Base-by-base conservation (phyloP, 2,113 vertebrate species). In the Furnarius figulus region DNA sequence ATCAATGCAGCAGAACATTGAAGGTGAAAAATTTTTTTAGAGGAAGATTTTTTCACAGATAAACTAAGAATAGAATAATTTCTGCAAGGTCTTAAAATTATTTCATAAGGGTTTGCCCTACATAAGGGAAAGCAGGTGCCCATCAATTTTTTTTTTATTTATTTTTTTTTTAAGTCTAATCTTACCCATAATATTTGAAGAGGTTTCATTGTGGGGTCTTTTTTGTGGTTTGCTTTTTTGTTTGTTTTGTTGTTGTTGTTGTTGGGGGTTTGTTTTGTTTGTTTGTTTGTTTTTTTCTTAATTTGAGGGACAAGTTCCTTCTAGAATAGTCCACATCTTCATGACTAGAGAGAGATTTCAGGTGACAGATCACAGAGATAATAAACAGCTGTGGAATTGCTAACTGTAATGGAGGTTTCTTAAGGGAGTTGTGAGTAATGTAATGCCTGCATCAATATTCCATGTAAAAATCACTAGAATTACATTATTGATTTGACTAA, bases 401-500 rank as follows among this genome's bases (percentile, higher is more conserved):
- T 72, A 76, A 87, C 23, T 62, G 19, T 53, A 87, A 70, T 31
- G 31, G 25, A 70, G 31, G 42, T 89, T 82, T 90, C 66, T 76
- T 66, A 79, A 89, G 46, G 63, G 55, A 78, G 17, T 44, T 89
- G 76, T 56, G 72, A 93, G 33, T 78, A 85, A 87, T 17, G 11
- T 65, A 94, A 87, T 62, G n/a, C 24, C 63, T 73, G 71, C 67
- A 72, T 76, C 81, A 55, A 87, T 75, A 85, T 79, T 87, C 70
- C 50, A 62, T 46, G 71, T 61, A 87, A 87, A 95, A 95, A 93
- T 82, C 77, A 87, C n/a, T 18, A 73, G 62, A 87, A 96, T 74
- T 91, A 82, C 71, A 58, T 85, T 89, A 95, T 88, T 86, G 92
- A 94, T 91, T 94, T 95, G 28, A 72, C 53, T 70, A 75, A 73